Evolutionary conservation across 2,113 vertebrate species (phyloP).

Genomic region (Cololabis saira): DNA sequence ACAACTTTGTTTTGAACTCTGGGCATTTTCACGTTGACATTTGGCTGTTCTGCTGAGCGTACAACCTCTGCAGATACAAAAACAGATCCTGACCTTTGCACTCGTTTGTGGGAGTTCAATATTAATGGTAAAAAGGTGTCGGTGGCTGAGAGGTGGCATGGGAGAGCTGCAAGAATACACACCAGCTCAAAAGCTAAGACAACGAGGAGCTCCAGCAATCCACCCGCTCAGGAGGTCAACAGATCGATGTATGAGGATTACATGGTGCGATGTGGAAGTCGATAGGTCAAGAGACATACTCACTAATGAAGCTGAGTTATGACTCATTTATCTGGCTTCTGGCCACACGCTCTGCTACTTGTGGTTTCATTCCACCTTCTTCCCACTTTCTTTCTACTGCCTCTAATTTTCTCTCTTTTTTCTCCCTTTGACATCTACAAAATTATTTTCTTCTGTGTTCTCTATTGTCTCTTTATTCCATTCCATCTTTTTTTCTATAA

Average conservation of each 20-base stretch:
- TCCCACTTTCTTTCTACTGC: not conserved
- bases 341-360: conserved; percentile 18
- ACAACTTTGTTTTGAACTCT: conserved; percentile 33
- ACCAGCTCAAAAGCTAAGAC: conserved; percentile 32
- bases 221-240: conserved; percentile 48
- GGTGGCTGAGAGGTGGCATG: not conserved
- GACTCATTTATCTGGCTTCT: conserved; percentile 56
- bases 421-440: not conserved
- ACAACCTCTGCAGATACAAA: conserved; percentile 34
- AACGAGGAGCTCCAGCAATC: conserved; percentile 46
- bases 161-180: conserved; percentile 37
- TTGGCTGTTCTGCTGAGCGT: conserved; percentile 30
- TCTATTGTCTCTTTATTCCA: not conserved
- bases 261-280: conserved; percentile 61
- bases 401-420: not conserved
- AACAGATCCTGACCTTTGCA: conserved; percentile 62
- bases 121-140: conserved; percentile 30
- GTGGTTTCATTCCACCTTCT: not conserved
- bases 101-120: conserved; percentile 51
- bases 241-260: conserved; percentile 71
- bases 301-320: conserved; percentile 74
- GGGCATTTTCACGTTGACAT: conserved; percentile 30
- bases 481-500: conserved; percentile 4
- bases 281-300: conserved; percentile 69
- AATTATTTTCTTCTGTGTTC: not conserved